These are phyloP conservation scores for Brachionus sp. DNA, from an alignment of 1,140 invertebrate genomes.

Conservation along the genomic window DNA sequence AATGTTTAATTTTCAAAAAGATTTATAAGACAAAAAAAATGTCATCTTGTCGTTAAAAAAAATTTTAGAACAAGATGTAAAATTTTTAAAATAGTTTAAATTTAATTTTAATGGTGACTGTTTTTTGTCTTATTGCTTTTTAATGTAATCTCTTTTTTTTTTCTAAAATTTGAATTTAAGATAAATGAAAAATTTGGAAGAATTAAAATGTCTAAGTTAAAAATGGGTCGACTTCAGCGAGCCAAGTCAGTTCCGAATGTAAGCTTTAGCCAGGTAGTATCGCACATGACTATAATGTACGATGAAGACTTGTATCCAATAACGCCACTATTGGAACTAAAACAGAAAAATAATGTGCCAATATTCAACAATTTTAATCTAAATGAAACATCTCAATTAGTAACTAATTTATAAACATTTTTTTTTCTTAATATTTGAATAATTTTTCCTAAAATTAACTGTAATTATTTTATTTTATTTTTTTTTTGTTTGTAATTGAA, in stretches of 20 bases:
- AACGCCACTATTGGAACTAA: not conserved
- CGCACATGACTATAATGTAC: not conserved
- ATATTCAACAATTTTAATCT: constrained; percentile 7
- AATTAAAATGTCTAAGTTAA: constrained; percentile 22
- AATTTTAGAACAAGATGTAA: too few species aligned
- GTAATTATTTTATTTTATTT: not conserved
- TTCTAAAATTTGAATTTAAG: constrained; percentile 30
- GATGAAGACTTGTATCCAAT: constrained; percentile 27
- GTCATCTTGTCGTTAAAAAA: too few species aligned
- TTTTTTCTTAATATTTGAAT: not conserved
- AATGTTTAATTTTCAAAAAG: too few species aligned
- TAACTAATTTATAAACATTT: constrained; percentile 42
- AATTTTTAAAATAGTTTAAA: too few species aligned
- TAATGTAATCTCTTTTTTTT: too few species aligned
- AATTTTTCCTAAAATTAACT: not conserved
- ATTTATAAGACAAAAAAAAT: too few species aligned
- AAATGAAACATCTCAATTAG: constrained; percentile 31
- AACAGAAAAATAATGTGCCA: not conserved
- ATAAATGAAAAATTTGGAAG: constrained; percentile 36
- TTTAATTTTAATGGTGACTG: too few species aligned
- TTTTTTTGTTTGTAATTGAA: not conserved
- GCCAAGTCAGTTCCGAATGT: constrained; percentile 40
- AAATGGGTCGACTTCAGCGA: not conserved
- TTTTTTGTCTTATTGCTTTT: too few species aligned
- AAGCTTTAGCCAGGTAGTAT: not conserved